Conservation (phyloP, 2,888 invertebrate species). For the Athripsodes cinereus region DNA sequence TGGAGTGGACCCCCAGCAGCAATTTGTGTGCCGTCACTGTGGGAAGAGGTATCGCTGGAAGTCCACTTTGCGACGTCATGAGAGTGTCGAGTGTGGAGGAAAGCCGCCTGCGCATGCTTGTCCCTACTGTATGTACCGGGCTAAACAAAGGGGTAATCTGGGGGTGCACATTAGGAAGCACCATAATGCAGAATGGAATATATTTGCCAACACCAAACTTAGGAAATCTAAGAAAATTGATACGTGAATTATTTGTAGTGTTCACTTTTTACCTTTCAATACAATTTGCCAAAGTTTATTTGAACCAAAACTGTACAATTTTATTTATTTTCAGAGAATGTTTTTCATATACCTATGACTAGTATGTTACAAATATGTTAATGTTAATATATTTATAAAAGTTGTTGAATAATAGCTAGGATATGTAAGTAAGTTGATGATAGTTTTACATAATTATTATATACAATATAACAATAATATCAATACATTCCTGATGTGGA, state of each 20-base stretch:
- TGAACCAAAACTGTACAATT: constrained; percentile 50
- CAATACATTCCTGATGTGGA: background rate
- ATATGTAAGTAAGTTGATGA: too few species aligned
- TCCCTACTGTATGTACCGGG: constrained; percentile 70
- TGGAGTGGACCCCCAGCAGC: constrained; percentile 49
- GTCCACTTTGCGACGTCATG: constrained; percentile 75
- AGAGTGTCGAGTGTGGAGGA: constrained; percentile 78
- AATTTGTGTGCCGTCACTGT: constrained; percentile 76
- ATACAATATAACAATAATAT: background rate
- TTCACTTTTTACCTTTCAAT: background rate
- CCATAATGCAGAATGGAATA: constrained; percentile 54
- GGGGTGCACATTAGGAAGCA: constrained; percentile 77
- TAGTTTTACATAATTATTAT: too few species aligned
- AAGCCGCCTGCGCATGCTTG: constrained; percentile 79
- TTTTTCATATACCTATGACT: constrained; percentile 18
- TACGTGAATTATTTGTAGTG: constrained; percentile 8
- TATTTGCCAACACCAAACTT: constrained; percentile 48
- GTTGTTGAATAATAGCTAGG: background rate
- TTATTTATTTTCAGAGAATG: constrained; percentile 33
- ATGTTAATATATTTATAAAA: background rate
- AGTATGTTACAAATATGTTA: background rate
- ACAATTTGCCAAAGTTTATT: constrained; percentile 44
- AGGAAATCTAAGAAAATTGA: constrained; percentile 42
- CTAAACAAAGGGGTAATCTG: constrained; percentile 76
- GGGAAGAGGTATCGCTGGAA: constrained; percentile 84